Conservation (phyloP, 2,888 invertebrate species). For the Ophioninae sp. region DNA sequence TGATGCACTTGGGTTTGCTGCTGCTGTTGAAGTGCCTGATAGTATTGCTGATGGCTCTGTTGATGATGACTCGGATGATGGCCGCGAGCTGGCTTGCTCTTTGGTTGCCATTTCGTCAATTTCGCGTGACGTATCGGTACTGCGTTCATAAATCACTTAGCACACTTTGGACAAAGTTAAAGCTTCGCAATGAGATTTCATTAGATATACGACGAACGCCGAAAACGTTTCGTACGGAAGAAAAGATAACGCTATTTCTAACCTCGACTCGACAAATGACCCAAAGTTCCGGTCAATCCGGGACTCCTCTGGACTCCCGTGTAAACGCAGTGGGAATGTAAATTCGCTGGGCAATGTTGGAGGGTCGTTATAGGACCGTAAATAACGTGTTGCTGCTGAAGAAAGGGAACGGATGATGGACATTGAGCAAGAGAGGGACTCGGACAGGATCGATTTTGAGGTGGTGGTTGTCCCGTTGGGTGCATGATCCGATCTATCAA, state of each 20-base stretch:
- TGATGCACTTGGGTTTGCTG: slow-evolving; percentile 50
- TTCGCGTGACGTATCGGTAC: slow-evolving; percentile 66
- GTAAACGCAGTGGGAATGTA: slow-evolving; percentile 73
- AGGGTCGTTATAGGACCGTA: slow-evolving; percentile 74
- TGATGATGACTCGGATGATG: slow-evolving; percentile 69
- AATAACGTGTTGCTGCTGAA: slow-evolving; percentile 71
- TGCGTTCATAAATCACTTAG: slow-evolving; percentile 16
- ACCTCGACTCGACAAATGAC: slow-evolving; percentile 71
- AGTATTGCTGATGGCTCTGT: slow-evolving; percentile 64
- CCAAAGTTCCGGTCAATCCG: slow-evolving; percentile 63
- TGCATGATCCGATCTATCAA: slow-evolving; percentile 73
- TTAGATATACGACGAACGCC: background rate
- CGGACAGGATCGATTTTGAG: slow-evolving; percentile 69
- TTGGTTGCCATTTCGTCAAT: slow-evolving; percentile 72
- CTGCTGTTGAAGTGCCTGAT: slow-evolving; percentile 54
- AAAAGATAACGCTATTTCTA: slow-evolving; percentile 20
- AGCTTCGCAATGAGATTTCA: background rate
- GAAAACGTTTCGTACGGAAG: background rate
- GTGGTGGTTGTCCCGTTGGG: slow-evolving; percentile 69
- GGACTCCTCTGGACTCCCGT: slow-evolving; percentile 69
- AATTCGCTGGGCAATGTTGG: slow-evolving; percentile 69
- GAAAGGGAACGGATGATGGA: slow-evolving; percentile 51
- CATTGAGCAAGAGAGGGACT: slow-evolving; percentile 63
- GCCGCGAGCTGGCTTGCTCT: slow-evolving; percentile 69
- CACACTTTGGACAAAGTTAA: background rate